Percentiles rank a stretch among this genome's conserved stretches.
phyloP scores from a whole-genome alignment of 2,113 vertebrate genomes.

The Empidonax traillii region DNA sequence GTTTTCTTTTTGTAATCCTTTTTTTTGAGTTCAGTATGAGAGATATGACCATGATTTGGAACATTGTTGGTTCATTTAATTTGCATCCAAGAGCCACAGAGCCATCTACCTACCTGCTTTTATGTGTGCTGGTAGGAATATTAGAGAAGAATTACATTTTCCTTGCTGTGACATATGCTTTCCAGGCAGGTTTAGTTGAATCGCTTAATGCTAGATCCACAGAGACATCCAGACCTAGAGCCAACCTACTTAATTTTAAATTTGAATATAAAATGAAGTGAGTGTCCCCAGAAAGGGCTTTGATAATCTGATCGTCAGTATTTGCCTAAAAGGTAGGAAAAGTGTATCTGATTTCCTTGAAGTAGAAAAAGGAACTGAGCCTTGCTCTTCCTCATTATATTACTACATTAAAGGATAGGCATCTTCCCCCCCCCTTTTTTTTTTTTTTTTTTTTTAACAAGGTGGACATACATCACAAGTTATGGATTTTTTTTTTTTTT shows the following conservation, averaged over 20 bases:
- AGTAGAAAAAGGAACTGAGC: conserved; percentile 3
- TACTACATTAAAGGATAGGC: not conserved
- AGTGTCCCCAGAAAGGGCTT: conserved; percentile 36
- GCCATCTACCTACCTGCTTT: not conserved
- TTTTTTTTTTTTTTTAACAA: not conserved
- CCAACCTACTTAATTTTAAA: conserved; percentile 46
- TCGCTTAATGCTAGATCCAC: conserved; percentile 36
- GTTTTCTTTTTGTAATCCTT: not conserved
- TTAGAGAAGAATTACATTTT: conserved; percentile 16
- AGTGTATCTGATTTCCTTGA: conserved; percentile 19
- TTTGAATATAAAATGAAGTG: conserved; percentile 55
- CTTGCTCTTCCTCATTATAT: not conserved
- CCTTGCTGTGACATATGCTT: conserved; percentile 39
- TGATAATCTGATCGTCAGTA: not conserved
- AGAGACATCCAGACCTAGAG: conserved; percentile 27
- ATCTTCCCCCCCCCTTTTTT: not conserved
- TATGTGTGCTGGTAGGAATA: not conserved
- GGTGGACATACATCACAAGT: not conserved
- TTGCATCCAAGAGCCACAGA: conserved; percentile 18
- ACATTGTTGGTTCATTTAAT: not conserved
- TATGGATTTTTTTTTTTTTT: not conserved
- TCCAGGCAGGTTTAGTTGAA: conserved; percentile 45
- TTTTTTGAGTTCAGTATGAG: not conserved
- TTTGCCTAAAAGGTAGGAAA: conserved; percentile 44
- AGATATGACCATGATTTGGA: not conserved